Evolutionary conservation across 2,888 invertebrate species (phyloP), one percentile per base, ranked within the genome.

Genomic region (Maniola hyperantus): DNA sequence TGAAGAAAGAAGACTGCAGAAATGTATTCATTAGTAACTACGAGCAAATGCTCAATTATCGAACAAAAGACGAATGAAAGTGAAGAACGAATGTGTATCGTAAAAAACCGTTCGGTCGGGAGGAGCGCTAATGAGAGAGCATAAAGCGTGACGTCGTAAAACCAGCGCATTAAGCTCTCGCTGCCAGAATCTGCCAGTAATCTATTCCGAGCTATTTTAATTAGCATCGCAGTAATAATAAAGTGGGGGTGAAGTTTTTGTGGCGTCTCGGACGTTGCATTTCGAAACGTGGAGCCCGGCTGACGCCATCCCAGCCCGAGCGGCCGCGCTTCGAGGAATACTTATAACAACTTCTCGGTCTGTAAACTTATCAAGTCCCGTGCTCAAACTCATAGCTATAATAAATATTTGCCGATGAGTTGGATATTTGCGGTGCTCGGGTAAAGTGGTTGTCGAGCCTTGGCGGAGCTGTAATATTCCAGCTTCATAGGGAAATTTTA

Each of bases 61-160:
- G 46, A 63, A 65, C 60, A 66, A 46, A 65, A 57, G 60, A 69
- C 34, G 66, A 70, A 76, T 78, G 77, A 73, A 67, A 70, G 76
- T 78, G 77, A 73, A 78, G 77, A 74, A 79, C 81, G 82, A 85
- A 83, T 80, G 80, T 83, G 79, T 81, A 79, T 82, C 79, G 85
- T 87, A 87, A 89, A 88, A 88, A 88, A 82, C 68, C 74, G 79
- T 82, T 78, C 80, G 82, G 82, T 83, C 81, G 83, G 81, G 81
- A 85, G 85, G 84, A 81, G 86, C 81, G 87, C 88, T 91, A 90
- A 91, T 89, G 89, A 90, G 87, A 83, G 85, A 80, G 86, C 88
- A 89, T 90, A 89, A 88, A 91, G 88, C 89, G 88, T 89, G 86
- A 88, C 88, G 88, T 88, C 91, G 85, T 91, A 91, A 91, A 90